A percentile compares a stretch with the other conserved stretches of the same genome.
These are phyloP conservation scores for Watsonalla binaria DNA, from an alignment of 2,888 invertebrate species.

Conservation along the genomic window DNA sequence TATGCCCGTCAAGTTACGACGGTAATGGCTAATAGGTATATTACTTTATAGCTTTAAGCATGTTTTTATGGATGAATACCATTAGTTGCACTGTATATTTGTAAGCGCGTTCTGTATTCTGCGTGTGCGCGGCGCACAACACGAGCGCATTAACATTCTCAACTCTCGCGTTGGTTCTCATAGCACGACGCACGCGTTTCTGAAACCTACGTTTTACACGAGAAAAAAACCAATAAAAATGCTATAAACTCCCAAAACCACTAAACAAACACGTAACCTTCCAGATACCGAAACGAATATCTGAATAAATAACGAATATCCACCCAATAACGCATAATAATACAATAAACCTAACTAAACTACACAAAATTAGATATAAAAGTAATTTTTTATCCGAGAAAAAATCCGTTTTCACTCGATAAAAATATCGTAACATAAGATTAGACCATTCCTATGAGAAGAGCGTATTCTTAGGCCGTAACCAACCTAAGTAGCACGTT, in stretches of 20 bases:
- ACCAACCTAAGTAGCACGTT: not conserved
- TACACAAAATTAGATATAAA: not conserved
- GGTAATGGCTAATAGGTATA: not conserved
- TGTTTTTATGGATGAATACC: slow-evolving; percentile 24
- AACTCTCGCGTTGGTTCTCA: slow-evolving; percentile 65
- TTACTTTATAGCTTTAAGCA: slow-evolving; percentile 8
- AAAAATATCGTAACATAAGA: slow-evolving; percentile 3
- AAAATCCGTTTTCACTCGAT: slow-evolving; percentile 2
- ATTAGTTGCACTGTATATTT: slow-evolving; percentile 42
- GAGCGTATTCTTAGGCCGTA: not conserved
- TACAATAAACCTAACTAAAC: slow-evolving; percentile 1
- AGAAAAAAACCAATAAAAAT: not conserved
- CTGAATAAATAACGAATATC: not conserved
- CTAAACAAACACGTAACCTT: not conserved
- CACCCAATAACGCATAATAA: slow-evolving; percentile 1
- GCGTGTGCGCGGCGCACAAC: slow-evolving; percentile 53
- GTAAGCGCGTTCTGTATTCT: slow-evolving; percentile 59
- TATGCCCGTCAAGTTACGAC: not conserved
- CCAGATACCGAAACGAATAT: not conserved
- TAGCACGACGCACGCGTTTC: slow-evolving; percentile 47
- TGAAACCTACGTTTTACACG: slow-evolving; percentile 15
- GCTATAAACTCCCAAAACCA: not conserved
- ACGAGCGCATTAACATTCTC: slow-evolving; percentile 73
- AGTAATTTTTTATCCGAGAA: not conserved
- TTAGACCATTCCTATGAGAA: not conserved